Evolutionary conservation across 1,140 invertebrate genomes (phyloP).

Genomic region (Drosophila littoralis): DNA sequence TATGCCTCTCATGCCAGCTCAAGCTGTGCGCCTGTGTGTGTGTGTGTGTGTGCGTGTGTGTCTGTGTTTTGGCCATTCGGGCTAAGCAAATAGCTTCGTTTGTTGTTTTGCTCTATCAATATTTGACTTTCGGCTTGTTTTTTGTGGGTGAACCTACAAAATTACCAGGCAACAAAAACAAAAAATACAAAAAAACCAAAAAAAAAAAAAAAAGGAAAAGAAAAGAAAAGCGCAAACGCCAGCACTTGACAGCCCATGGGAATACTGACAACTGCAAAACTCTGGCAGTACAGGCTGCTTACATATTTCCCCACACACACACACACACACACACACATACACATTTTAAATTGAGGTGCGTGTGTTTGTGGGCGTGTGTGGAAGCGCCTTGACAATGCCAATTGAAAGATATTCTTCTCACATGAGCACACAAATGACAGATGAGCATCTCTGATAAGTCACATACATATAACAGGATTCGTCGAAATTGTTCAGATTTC

Average conservation of each 20-base stretch:
- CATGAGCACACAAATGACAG: conserved; percentile 53
- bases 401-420: conserved; percentile 53
- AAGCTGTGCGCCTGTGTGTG: conserved; percentile 2
- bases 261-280: conserved; percentile 41
- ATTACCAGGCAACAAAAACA: conserved; percentile 58
- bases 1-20: conserved; percentile 18
- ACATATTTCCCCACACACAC: conserved; percentile 12
- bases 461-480: conserved; percentile 20
- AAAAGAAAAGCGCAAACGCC: conserved; percentile 57
- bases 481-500: conserved; percentile 26
- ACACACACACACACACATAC: background rate
- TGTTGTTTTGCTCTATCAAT: conserved; percentile 81
- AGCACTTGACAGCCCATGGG: conserved; percentile 46
- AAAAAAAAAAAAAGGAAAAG: background rate
- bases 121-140: conserved; percentile 80
- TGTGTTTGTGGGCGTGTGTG: conserved; percentile 11
- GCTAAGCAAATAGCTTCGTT: conserved; percentile 81
- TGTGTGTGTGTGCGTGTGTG: conserved; percentile 20
- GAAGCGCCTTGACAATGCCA: conserved; percentile 31
- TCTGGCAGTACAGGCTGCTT: conserved; percentile 19
- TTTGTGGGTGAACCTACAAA: conserved; percentile 68
- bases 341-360: conserved; percentile 45
- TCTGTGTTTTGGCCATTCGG: conserved; percentile 54
- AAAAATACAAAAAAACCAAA: conserved; percentile 1
- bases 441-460: conserved; percentile 45